Conservation (phyloP, 1,140 invertebrate species). For the Dolichoris vasculosae region DNA sequence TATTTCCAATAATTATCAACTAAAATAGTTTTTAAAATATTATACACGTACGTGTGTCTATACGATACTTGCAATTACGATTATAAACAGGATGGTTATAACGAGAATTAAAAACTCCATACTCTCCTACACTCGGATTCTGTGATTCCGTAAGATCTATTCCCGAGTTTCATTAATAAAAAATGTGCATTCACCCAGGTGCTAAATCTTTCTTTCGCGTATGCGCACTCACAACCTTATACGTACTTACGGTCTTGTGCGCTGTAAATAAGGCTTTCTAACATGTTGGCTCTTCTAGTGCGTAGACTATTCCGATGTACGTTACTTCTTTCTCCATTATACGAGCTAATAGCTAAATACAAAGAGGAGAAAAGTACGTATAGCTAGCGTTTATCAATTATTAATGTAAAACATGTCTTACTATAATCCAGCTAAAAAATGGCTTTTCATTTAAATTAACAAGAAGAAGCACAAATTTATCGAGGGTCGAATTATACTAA, state of each 20-base stretch:
- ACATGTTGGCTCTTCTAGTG: constrained; percentile 15
- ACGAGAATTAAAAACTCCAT: background rate
- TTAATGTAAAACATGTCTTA: background rate
- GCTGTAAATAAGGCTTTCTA: constrained; percentile 32
- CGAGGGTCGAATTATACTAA: background rate
- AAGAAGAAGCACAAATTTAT: background rate
- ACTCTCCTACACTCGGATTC: background rate
- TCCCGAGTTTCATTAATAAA: background rate
- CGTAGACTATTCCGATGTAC: background rate
- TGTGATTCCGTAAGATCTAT: background rate
- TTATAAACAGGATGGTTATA: too few species aligned
- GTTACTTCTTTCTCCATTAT: constrained; percentile 5
- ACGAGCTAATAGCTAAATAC: constrained; percentile 23
- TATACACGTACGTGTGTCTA: too few species aligned
- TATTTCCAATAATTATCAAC: too few species aligned
- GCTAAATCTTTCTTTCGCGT: constrained; percentile 12
- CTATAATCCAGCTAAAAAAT: background rate
- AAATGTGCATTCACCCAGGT: constrained; percentile 22
- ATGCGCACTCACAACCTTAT: constrained; percentile 11
- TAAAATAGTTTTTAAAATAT: too few species aligned
- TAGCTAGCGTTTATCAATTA: background rate
- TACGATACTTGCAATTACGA: too few species aligned
- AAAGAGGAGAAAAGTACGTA: constrained; percentile 12
- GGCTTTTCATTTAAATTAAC: background rate
- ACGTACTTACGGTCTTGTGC: constrained; percentile 18